Percentiles rank a stretch among this genome's conserved stretches.
phyloP scores from a whole-genome alignment of 2,888 invertebrate species.

The Rhamphomyia laevipes region DNA sequence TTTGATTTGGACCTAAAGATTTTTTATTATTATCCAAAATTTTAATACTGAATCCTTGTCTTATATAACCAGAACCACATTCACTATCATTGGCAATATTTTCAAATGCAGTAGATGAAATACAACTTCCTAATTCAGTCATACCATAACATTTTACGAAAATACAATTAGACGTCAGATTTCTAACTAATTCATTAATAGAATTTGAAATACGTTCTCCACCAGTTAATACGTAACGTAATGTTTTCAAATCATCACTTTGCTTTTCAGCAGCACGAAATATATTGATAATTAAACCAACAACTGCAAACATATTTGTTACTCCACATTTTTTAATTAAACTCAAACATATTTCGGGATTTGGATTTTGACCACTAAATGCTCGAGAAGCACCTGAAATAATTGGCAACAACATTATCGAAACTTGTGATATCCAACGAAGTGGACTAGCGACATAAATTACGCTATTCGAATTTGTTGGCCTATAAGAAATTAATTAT shows the following conservation, averaged over 20 bases:
- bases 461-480: neutral
- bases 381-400: neutral
- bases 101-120: neutral
- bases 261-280: neutral
- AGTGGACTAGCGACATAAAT: constrained; percentile 3
- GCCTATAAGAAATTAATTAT: neutral
- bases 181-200: neutral
- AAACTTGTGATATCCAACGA: constrained; percentile 3
- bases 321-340: constrained; percentile 3
- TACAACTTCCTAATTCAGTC: constrained; percentile 7
- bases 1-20: neutral
- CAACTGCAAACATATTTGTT: constrained; percentile 1
- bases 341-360: neutral
- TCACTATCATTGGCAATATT: no score
- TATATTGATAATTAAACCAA: neutral
- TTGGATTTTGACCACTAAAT: neutral
- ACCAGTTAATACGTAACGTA: neutral
- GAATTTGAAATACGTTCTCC: neutral
- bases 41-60: no score
- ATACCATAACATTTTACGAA: constrained; percentile 7
- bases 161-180: neutral
- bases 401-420: neutral
- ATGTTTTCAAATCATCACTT: neutral
- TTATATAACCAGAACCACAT: no score
- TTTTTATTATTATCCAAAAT: constrained; percentile 6